These are phyloP conservation scores for Sebastes variabilis DNA, from an alignment of 2,797 vertebrate species.

Conservation along the genomic window DNA sequence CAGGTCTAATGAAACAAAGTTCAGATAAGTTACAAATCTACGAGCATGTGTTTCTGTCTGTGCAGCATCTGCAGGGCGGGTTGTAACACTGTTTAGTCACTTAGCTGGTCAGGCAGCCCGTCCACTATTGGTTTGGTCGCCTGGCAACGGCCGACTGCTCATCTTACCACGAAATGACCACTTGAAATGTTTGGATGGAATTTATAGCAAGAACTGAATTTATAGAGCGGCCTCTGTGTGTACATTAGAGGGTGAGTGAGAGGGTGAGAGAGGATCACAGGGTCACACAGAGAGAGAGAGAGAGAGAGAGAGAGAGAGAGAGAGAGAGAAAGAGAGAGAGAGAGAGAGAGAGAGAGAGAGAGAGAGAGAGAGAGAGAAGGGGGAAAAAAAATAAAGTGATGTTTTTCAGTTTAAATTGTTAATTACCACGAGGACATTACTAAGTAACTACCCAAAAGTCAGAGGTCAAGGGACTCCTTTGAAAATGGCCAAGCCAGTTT, in stretches of 20 bases:
- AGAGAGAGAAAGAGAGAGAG: not conserved
- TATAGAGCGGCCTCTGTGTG: conserved; percentile 13
- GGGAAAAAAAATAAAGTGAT: not conserved
- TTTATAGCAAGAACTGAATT: conserved; percentile 42
- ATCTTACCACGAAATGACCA: conserved; percentile 35
- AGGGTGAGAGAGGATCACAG: not conserved
- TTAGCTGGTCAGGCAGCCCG: conserved; percentile 22
- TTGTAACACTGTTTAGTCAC: conserved; percentile 28
- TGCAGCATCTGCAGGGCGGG: not conserved
- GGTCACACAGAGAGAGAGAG: not conserved
- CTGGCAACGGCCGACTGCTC: conserved; percentile 11
- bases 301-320: not conserved
- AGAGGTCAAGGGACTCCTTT: no score
- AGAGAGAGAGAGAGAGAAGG: not conserved
- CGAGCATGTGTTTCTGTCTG: not conserved
- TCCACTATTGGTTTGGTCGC: conserved; percentile 48
- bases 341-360: not conserved
- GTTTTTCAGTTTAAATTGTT: not conserved
- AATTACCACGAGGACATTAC: not conserved
- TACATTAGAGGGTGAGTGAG: conserved; percentile 3
- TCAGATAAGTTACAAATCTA: not conserved
- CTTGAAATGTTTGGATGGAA: conserved; percentile 45
- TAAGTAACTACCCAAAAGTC: no score
- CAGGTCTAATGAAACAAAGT: not conserved
- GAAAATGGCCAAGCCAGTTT: no score